phyloP scores from a whole-genome alignment of 2,797 vertebrate species.

The Alfaro cultratus region DNA sequence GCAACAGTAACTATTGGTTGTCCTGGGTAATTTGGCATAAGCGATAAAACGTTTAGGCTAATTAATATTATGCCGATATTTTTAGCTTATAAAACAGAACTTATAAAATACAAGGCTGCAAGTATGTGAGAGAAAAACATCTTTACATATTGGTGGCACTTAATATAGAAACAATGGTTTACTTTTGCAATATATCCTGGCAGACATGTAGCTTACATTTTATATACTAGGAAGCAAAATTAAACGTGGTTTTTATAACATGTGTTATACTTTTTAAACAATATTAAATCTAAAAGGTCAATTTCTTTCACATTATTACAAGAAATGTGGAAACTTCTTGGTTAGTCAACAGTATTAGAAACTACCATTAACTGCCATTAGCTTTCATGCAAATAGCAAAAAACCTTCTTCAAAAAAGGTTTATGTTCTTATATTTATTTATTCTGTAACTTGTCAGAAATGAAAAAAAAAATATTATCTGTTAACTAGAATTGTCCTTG shows the following conservation, averaged over 20 bases:
- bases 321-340: background rate
- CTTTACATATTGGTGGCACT: background rate
- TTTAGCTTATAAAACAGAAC: background rate
- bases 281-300: background rate
- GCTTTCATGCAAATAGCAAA: background rate
- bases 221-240: background rate
- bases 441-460: background rate
- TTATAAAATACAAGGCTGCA: background rate
- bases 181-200: background rate
- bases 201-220: background rate
- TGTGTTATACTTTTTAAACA: background rate
- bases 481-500: background rate
- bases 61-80: background rate
- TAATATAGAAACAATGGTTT: background rate
- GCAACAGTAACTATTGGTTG: background rate
- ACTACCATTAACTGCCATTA: background rate
- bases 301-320: background rate
- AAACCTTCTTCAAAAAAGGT: background rate
- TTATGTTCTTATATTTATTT: background rate
- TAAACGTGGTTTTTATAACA: background rate
- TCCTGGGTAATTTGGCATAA: background rate
- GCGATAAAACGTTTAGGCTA: background rate
- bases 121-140: background rate
- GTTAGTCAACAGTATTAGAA: background rate
- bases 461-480: no score